These are phyloP conservation scores for Apodemia zela DNA, from an alignment of 2,888 invertebrate genomes.

Conservation along the genomic window DNA sequence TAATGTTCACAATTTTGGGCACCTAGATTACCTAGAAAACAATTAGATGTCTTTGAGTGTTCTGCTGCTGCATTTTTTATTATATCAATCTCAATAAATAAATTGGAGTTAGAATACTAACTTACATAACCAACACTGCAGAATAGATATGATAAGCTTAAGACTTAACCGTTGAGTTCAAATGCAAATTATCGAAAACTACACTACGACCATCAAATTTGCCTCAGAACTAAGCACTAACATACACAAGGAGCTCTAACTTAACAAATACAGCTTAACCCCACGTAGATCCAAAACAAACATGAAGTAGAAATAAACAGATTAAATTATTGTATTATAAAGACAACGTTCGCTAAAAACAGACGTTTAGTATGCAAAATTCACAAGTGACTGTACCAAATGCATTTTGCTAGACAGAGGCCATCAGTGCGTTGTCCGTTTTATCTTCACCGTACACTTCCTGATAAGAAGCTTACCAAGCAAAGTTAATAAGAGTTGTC, in stretches of 20 bases:
- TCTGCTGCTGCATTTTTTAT: too few relatives aligned
- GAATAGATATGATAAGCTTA: not conserved
- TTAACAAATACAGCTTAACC: slow-evolving; percentile 22
- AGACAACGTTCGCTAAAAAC: slow-evolving; percentile 6
- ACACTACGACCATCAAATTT: not conserved
- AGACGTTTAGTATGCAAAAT: slow-evolving; percentile 24
- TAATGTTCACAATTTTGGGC: too few relatives aligned
- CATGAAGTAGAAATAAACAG: slow-evolving; percentile 23
- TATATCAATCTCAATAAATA: too few relatives aligned
- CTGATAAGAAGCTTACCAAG: slow-evolving; percentile 74
- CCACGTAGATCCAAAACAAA: slow-evolving; percentile 14
- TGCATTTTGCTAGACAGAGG: slow-evolving; percentile 55
- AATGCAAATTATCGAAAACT: not conserved
- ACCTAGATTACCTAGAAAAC: too few relatives aligned
- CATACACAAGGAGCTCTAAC: slow-evolving; percentile 3
- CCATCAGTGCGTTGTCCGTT: slow-evolving; percentile 59
- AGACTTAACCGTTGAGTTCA: not conserved
- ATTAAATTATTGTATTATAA: slow-evolving; percentile 20
- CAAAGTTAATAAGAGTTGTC: slow-evolving; percentile 70
- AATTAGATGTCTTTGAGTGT: too few relatives aligned
- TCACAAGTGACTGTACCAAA: slow-evolving; percentile 51
- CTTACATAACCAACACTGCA: not conserved
- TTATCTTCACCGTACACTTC: slow-evolving; percentile 73
- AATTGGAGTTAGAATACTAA: too few relatives aligned
- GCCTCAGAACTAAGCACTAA: not conserved